These are phyloP conservation scores for Erpornis zantholeuca DNA, from an alignment of 2,113 vertebrate species.

Conservation along the genomic window DNA sequence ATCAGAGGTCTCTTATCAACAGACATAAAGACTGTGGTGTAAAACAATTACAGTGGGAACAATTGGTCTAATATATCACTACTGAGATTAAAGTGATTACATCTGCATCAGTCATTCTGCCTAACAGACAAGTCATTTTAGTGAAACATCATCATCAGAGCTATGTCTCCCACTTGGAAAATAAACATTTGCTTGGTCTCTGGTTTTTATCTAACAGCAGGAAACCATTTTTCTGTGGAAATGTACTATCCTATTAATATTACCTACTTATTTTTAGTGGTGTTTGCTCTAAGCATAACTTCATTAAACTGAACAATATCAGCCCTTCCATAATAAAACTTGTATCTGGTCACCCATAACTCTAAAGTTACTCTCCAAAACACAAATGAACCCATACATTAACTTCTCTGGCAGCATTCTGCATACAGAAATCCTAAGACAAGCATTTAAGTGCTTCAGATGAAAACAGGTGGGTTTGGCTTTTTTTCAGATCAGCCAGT, in stretches of 20 bases:
- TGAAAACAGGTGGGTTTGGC: neutral
- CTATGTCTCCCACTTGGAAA: slow-evolving; percentile 58
- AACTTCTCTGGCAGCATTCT: neutral
- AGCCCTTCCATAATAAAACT: neutral
- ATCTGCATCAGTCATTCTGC: slow-evolving; percentile 54
- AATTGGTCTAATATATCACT: slow-evolving; percentile 34
- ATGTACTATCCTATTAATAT: slow-evolving; percentile 32
- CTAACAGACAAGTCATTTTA: slow-evolving; percentile 33
- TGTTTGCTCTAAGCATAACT: slow-evolving; percentile 4
- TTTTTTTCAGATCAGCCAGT: neutral
- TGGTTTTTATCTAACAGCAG: slow-evolving; percentile 55
- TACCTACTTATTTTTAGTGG: slow-evolving; percentile 31
- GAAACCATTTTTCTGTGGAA: slow-evolving; percentile 46
- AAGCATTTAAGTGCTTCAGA: neutral
- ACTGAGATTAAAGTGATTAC: slow-evolving; percentile 60
- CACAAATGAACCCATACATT: neutral
- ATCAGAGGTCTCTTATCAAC: slow-evolving; percentile 13
- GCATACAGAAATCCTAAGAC: neutral
- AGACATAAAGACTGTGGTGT: neutral
- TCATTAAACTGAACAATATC: slow-evolving; percentile 27
- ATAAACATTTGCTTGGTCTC: slow-evolving; percentile 42
- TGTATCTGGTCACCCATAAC: neutral
- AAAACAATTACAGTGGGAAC: slow-evolving; percentile 43
- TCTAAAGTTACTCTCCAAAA: neutral
- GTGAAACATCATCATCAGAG: slow-evolving; percentile 31